Evolutionary conservation across 2,113 vertebrate genomes (phyloP).

Genomic region (human): DNA sequence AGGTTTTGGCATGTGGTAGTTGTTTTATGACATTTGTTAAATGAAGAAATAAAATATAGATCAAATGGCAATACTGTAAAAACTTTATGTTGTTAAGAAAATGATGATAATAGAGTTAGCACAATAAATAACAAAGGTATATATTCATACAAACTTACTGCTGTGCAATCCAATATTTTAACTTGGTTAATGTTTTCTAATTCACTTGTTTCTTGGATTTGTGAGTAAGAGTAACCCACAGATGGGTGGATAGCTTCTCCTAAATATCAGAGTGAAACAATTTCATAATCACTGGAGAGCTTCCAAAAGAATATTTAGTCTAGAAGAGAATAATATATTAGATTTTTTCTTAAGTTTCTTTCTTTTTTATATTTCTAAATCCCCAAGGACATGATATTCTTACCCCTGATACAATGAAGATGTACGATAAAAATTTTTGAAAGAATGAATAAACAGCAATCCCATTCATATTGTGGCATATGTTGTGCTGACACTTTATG

Average conservation of each 20-base stretch:
- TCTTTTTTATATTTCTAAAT: background rate
- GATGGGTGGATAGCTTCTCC: background rate
- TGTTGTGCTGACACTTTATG: background rate
- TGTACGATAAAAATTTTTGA: background rate
- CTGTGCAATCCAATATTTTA: background rate
- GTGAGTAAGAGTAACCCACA: background rate
- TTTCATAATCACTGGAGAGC: background rate
- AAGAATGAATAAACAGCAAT: background rate
- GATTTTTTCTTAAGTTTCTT: background rate
- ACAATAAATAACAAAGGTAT: background rate
- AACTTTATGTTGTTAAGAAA: background rate
- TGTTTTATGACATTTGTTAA: background rate
- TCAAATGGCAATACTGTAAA: background rate
- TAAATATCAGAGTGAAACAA: background rate
- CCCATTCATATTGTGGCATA: background rate
- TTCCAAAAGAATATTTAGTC: background rate
- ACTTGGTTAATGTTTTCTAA: background rate
- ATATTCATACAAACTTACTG: background rate
- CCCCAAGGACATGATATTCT: background rate
- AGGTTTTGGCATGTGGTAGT: background rate
- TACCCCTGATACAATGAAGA: background rate
- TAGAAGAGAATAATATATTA: background rate
- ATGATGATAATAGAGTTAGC: background rate
- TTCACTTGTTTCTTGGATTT: background rate
- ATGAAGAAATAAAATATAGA: background rate